Conservation (phyloP, 2,113 vertebrate species). For the human (Homo sapiens) region DNA sequence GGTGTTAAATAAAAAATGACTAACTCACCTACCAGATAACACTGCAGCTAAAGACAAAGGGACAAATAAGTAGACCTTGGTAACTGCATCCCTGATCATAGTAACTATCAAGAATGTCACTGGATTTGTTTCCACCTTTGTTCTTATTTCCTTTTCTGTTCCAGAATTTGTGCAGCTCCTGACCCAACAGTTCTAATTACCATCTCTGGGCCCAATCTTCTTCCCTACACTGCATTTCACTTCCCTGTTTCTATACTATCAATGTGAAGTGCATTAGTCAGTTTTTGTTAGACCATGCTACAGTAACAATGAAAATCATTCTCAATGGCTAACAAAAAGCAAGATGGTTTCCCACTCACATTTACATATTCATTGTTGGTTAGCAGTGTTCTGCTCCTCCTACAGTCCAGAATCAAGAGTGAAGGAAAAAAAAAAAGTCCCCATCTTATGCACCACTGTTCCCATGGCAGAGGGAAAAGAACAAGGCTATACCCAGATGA, state of each 20-base stretch:
- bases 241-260: background rate
- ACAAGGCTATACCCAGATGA: background rate
- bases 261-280: background rate
- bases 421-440: background rate
- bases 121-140: background rate
- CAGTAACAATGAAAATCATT: background rate
- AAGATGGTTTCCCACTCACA: background rate
- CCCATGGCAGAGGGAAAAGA: background rate
- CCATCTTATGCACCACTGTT: background rate
- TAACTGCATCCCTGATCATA: background rate
- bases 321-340: background rate
- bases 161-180: background rate
- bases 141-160: background rate
- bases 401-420: background rate
- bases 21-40: background rate
- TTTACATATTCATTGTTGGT: background rate
- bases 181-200: background rate
- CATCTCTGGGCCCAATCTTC: background rate
- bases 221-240: background rate
- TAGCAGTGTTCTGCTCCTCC: background rate
- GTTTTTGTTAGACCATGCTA: background rate
- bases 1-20: background rate
- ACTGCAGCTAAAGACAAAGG: background rate
- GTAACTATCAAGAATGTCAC: background rate
- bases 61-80: background rate